These are phyloP conservation scores for Dendroctonus valens DNA, from an alignment of 1,140 invertebrate species.

Conservation along the genomic window DNA sequence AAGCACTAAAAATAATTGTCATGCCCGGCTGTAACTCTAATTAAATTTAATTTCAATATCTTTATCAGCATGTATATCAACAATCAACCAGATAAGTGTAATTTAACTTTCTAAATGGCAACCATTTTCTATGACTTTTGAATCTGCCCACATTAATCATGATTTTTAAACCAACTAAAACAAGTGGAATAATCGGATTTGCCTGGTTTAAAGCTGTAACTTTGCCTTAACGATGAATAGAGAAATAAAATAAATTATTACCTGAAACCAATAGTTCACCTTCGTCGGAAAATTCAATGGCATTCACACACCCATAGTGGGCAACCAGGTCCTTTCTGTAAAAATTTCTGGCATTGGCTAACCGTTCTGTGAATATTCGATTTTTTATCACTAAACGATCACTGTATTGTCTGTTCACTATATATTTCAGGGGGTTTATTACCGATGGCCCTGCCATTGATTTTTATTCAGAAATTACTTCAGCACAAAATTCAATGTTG, in stretches of 20 bases:
- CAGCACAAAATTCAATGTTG: constrained; percentile 38
- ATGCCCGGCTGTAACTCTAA: no score
- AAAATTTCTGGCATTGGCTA: constrained; percentile 67
- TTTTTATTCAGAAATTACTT: constrained; percentile 32
- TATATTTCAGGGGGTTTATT: constrained; percentile 54
- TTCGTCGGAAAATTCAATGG: constrained; percentile 89
- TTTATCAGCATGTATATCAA: no score
- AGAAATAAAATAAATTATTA: constrained; percentile 50
- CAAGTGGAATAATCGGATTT: neutral
- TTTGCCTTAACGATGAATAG: neutral
- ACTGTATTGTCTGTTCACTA: constrained; percentile 55
- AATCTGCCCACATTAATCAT: constrained; percentile 1
- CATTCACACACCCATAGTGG: constrained; percentile 96
- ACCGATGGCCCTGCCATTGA: constrained; percentile 52
- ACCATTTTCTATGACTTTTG: constrained; percentile 26
- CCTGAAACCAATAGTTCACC: constrained; percentile 86
- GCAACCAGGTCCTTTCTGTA: constrained; percentile 82
- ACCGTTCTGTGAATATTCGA: constrained; percentile 62
- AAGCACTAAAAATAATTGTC: no score
- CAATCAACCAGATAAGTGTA: neutral
- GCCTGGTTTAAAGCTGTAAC: neutral
- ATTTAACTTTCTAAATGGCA: constrained; percentile 16
- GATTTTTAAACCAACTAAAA: constrained; percentile 3
- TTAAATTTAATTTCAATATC: no score
- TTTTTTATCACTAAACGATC: constrained; percentile 53